These are phyloP conservation scores for Ceyx margarethae DNA, from an alignment of 2,113 vertebrate species.

Conservation along the genomic window DNA sequence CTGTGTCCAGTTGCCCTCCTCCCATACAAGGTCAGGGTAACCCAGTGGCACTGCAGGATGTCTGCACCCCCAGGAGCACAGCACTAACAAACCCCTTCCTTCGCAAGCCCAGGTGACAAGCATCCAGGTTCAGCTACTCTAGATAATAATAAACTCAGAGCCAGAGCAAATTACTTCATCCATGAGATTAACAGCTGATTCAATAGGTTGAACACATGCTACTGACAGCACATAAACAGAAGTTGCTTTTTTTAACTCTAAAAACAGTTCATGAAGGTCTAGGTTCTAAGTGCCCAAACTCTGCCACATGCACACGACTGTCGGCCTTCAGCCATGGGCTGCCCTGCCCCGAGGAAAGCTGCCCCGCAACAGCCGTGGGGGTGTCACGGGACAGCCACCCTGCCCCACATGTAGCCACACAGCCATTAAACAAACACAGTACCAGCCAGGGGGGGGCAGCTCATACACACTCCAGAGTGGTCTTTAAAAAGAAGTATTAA, in stretches of 20 bases:
- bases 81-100: background rate
- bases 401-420: background rate
- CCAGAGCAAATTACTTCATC: slow-evolving; percentile 14
- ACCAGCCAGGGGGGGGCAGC: background rate
- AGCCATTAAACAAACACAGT: background rate
- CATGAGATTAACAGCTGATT: slow-evolving; percentile 42
- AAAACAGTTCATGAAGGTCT: background rate
- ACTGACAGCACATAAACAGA: slow-evolving; percentile 56
- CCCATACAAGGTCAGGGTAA: background rate
- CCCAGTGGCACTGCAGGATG: fast-evolving
- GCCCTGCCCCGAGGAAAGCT: background rate
- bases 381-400: slow-evolving; percentile 37
- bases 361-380: slow-evolving; percentile 14
- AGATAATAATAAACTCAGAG: background rate
- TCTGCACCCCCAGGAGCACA: background rate
- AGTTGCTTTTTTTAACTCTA: background rate
- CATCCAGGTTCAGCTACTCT: slow-evolving; percentile 21
- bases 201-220: slow-evolving; percentile 46
- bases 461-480: background rate
- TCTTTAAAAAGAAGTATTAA: slow-evolving; percentile 5
- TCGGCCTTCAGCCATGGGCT: background rate
- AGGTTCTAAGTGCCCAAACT: background rate
- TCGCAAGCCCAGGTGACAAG: background rate
- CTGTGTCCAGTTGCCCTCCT: background rate
- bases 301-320: slow-evolving; percentile 43